Evolutionary conservation across 2,113 vertebrate species (phyloP), one percentile per base, ranked within the genome.

Genomic region (Capreolus pygargus): DNA sequence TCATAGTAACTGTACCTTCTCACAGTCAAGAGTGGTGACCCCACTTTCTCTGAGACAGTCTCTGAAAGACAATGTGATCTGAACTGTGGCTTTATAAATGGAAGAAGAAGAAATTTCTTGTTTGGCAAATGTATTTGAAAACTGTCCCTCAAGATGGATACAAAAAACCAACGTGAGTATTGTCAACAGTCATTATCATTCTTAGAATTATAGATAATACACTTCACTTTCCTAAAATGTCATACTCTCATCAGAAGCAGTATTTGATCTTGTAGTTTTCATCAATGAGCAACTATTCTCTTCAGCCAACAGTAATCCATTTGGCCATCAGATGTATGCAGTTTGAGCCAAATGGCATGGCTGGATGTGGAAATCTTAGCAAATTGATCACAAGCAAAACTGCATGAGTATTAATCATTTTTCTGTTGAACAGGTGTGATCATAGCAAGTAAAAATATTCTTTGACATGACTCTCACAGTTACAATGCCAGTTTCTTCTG

Each of bases 51-150:
- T 27, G 1, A 91, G 47, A 78, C 79, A 16, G 28, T 70, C 85
- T 96, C 84, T 70, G 43, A 90, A 95, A 88, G 86, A 92, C 87
- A 86, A 39, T 9, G 52, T 55, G 21, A n/a, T 36, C 21, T 5
- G 33, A 93, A 82, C 60, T 19, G 8, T 54, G 86, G 27, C 30
- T 74, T 91, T 89, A 95, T n/a, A 93, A 94, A 76, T 55, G 78
- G 79, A 97, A 84, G 54, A 47, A 89, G 70, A 57, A 95, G 90
- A 85, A 83, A 16, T 3, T 82, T 86, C 78, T 90, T 90, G 88
- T 88, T 82, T 82, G 97, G 96, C 91, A 93, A 85, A 86, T 45
- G 82, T 92, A 91, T 96, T 91, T 95, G 91, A 91, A 97, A 97
- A 95, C 78, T 83, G 91, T 45, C 82, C 54, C 94, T 54, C 52